Base-by-base conservation (phyloP, 2,797 vertebrate species). In the Macropodus opercularis region DNA sequence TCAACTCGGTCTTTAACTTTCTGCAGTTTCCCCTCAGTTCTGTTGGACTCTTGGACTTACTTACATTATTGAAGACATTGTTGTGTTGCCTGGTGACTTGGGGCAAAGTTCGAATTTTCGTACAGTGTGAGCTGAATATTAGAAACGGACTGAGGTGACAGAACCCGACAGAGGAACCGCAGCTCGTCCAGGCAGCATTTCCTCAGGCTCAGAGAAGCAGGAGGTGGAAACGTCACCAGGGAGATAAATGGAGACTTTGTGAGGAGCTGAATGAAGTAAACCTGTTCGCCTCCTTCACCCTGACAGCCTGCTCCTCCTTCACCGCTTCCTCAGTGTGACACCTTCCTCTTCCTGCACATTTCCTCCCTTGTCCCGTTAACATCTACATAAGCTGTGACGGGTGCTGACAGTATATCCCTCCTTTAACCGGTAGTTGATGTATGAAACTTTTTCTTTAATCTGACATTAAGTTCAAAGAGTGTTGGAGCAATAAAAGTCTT, bases 201-300 rank as follows among this genome's bases (percentile, higher is more conserved):
- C 63, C n/a, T 47, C 46, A 6, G 59, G 69, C 41, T 69, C 32
- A 1, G 48, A 19, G 48, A 68, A 71, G 8, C n/a, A 0, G 58
- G 53, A 63, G 70, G 63, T 32, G 43, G 57, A 54, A 55, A 66
- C 55, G 14, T 56, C 75, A 68, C 51, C 36, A 23, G 73, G 65
- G 68, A 63, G 54, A 59, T 40, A 47, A 55, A 59, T 38, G 32
- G 41, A 63, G 23, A 54, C 53, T n/a, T 56, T 69, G 58, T 17
- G 21, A 64, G 64, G 68, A 68, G 57, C 54, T 8, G 1, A 42
- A 70, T 46, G 52, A 63, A 70, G 63, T 22, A 53, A 69, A 69
- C 43, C 32, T 43, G 15, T 32, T 77, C 53, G 40, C 52, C 62
- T 64, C 62, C 43, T 67, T 80, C 74, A 82, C 62, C 44, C 63